A percentile compares a stretch with the other conserved stretches of the same genome.
phyloP scores from a whole-genome alignment of 2,888 invertebrate species.

The Hetaerina titia region DNA sequence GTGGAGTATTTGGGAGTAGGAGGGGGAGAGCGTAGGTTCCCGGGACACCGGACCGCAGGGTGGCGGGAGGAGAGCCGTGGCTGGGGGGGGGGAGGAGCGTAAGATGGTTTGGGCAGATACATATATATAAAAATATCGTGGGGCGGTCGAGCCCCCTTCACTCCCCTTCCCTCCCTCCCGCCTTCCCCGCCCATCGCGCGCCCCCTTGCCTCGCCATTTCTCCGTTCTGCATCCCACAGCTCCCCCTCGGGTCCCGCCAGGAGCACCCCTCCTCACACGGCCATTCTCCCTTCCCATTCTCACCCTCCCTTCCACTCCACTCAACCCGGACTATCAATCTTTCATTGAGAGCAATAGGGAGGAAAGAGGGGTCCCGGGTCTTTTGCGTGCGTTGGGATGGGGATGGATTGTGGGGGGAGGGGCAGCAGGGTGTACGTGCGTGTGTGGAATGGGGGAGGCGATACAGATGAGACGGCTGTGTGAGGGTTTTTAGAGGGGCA shows the following conservation, averaged over 20 bases:
- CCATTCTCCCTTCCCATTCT: background rate
- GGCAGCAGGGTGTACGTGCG: background rate
- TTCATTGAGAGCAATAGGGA: slow-evolving; percentile 11
- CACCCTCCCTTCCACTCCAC: slow-evolving; percentile 37
- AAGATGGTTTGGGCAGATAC: no score
- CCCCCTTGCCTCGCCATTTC: background rate
- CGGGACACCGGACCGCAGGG: no score
- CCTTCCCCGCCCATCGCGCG: background rate
- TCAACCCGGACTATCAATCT: slow-evolving; percentile 49
- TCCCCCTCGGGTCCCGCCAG: background rate
- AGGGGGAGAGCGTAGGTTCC: no score
- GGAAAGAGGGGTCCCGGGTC: background rate
- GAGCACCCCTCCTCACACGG: background rate
- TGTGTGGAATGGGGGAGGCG: background rate
- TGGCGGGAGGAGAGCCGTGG: no score
- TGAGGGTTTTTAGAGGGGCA: background rate
- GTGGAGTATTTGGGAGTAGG: no score
- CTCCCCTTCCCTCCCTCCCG: background rate
- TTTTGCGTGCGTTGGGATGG: background rate
- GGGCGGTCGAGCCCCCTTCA: background rate
- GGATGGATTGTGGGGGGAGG: background rate
- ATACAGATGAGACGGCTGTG: background rate
- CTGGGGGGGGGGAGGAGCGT: no score
- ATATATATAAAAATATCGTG: background rate
- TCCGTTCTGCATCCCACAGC: background rate